These are phyloP conservation scores for Apantesis nais DNA, from an alignment of 2,888 invertebrate species.

Conservation along the genomic window DNA sequence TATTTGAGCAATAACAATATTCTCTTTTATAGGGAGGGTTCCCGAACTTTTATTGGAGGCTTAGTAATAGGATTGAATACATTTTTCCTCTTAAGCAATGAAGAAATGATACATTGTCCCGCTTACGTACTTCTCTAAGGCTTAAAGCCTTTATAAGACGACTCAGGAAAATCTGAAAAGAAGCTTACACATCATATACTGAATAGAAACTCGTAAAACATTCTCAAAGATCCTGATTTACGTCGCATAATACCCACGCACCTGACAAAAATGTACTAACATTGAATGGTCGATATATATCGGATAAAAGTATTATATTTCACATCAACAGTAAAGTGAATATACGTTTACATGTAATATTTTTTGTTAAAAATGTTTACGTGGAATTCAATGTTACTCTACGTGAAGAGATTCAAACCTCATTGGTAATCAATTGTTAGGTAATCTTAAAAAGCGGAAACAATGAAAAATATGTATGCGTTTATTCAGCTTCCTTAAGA, in stretches of 20 bases:
- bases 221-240: conserved; percentile 61
- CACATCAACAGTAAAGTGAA: neutral
- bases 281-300: neutral
- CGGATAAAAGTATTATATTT: neutral
- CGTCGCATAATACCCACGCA: conserved; percentile 50
- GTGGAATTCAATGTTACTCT: neutral
- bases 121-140: conserved; percentile 55
- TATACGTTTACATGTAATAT: neutral
- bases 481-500: neutral
- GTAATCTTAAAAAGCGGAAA: neutral
- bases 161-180: conserved; percentile 66
- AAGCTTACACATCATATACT: conserved; percentile 64
- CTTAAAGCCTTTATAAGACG: conserved; percentile 67
- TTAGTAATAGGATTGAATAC: conserved; percentile 36
- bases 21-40: conserved; percentile 26
- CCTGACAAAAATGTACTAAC: conserved; percentile 32
- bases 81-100: conserved; percentile 41
- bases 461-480: neutral
- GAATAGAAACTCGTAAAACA: conserved; percentile 67
- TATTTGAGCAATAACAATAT: conserved; percentile 37
- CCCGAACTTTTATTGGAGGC: conserved; percentile 34
- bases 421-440: neutral
- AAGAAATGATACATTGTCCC: conserved; percentile 64
- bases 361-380: neutral
- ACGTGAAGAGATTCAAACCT: neutral